Conservation (phyloP, 2,888 invertebrate species). For the Alloplasta piceator region DNA sequence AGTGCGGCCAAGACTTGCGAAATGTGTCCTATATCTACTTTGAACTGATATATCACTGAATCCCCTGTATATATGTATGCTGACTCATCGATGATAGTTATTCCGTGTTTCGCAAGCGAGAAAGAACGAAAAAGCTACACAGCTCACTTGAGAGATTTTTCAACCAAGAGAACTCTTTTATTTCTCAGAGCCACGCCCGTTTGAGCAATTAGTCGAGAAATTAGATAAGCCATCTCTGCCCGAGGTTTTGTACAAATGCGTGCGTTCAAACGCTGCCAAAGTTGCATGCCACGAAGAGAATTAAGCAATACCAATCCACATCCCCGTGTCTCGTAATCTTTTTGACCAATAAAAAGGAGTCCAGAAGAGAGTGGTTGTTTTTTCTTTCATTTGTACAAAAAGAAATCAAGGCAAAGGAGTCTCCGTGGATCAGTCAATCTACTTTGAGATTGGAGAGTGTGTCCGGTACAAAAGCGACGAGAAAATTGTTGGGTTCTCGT, state of each 20-base stretch:
- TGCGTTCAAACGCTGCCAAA: slow-evolving; percentile 14
- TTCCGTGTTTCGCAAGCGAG: slow-evolving; percentile 12
- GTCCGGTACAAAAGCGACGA: slow-evolving; percentile 35
- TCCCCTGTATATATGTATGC: slow-evolving; percentile 7
- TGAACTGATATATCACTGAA: slow-evolving; percentile 36
- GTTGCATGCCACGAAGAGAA: neutral
- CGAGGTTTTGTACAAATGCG: neutral
- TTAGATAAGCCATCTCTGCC: slow-evolving; percentile 39
- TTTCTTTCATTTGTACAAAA: slow-evolving; percentile 1
- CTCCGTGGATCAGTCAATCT: slow-evolving; percentile 34
- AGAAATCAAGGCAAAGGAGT: slow-evolving; percentile 8
- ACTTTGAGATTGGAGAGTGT: slow-evolving; percentile 30
- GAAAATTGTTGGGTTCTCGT: slow-evolving; percentile 48
- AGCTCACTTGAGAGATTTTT: slow-evolving; percentile 33
- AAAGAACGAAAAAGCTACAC: slow-evolving; percentile 17
- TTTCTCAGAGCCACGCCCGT: slow-evolving; percentile 52
- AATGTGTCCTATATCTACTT: slow-evolving; percentile 40
- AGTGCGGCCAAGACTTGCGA: slow-evolving; percentile 47
- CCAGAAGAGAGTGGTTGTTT: slow-evolving; percentile 7
- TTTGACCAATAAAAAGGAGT: neutral
- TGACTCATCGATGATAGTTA: slow-evolving; percentile 22
- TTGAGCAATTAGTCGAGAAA: slow-evolving; percentile 54
- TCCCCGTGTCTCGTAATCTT: neutral
- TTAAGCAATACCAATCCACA: slow-evolving; percentile 11
- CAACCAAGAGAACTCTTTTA: slow-evolving; percentile 39